phyloP scores from a whole-genome alignment of 2,888 invertebrate genomes.

The Mythimna vitellina region DNA sequence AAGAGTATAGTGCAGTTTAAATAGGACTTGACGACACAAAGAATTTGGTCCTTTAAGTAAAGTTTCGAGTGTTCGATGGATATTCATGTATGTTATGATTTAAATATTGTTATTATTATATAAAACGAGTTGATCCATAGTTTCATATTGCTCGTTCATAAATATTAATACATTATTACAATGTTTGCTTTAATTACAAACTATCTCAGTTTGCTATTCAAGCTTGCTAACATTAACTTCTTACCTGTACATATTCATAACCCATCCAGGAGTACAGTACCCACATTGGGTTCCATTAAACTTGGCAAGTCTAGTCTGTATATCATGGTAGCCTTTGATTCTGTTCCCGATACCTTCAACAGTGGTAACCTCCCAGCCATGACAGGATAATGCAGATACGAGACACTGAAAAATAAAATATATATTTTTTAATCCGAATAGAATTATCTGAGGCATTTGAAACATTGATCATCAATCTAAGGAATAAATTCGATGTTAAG shows the following conservation, averaged over 20 bases:
- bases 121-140: neutral
- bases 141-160: neutral
- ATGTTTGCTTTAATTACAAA: neutral
- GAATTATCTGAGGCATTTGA: neutral
- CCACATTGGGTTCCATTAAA: slow-evolving; percentile 94
- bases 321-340: slow-evolving; percentile 91
- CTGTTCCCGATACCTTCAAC: slow-evolving; percentile 93
- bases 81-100: neutral
- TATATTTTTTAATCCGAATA: neutral
- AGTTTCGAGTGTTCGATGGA: neutral
- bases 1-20: no score
- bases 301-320: slow-evolving; percentile 91
- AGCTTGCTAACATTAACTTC: neutral
- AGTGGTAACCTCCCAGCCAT: slow-evolving; percentile 92
- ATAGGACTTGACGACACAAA: neutral
- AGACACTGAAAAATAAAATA: slow-evolving; percentile 87
- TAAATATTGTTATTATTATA: neutral
- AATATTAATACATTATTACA: neutral
- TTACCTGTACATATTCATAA: slow-evolving; percentile 94
- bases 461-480: no score
- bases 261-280: slow-evolving; percentile 94
- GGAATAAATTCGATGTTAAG: neutral
- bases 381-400: slow-evolving; percentile 91
- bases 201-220: neutral
- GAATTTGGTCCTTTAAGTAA: neutral